Evolutionary conservation across 1,140 invertebrate species (phyloP).

Genomic region (Eriosoma lanigerum): DNA sequence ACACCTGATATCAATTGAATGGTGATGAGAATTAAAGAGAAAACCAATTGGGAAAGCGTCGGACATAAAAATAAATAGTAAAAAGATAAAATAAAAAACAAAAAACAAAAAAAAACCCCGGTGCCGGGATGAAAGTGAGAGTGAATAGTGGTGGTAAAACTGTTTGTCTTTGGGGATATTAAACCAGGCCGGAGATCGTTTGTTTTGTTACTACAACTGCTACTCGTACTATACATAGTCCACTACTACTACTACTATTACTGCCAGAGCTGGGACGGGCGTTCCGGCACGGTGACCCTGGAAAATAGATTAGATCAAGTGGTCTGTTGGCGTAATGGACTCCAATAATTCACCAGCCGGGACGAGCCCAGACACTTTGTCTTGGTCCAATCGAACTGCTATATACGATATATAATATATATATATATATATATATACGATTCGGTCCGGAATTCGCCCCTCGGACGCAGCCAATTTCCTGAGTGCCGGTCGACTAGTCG

Average conservation of each 20-base stretch:
- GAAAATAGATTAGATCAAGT: slow-evolving; percentile 52
- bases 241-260: not conserved
- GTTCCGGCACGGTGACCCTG: slow-evolving; percentile 49
- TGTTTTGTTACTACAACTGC: slow-evolving; percentile 26
- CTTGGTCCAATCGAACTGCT: slow-evolving; percentile 36
- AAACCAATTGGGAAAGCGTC: slow-evolving; percentile 32
- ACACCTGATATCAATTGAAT: slow-evolving; percentile 28
- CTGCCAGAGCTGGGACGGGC: not conserved
- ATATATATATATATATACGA: not conserved
- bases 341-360: slow-evolving; percentile 40
- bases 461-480: slow-evolving; percentile 51
- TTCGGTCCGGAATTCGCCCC: slow-evolving; percentile 31
- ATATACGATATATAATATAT: not conserved
- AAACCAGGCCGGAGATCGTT: slow-evolving; percentile 49
- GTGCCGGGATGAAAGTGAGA: not conserved
- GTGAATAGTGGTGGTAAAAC: slow-evolving; percentile 10
- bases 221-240: not conserved
- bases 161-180: slow-evolving; percentile 50
- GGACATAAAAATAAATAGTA: slow-evolving; percentile 1
- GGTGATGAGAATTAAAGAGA: slow-evolving; percentile 37
- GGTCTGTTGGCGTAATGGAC: slow-evolving; percentile 50
- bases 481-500: slow-evolving; percentile 32
- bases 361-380: slow-evolving; percentile 41
- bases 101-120: slow-evolving; percentile 6
- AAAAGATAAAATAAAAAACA: not conserved